Conservation (phyloP, 2,113 vertebrate species). For the Pagrus major region DNA sequence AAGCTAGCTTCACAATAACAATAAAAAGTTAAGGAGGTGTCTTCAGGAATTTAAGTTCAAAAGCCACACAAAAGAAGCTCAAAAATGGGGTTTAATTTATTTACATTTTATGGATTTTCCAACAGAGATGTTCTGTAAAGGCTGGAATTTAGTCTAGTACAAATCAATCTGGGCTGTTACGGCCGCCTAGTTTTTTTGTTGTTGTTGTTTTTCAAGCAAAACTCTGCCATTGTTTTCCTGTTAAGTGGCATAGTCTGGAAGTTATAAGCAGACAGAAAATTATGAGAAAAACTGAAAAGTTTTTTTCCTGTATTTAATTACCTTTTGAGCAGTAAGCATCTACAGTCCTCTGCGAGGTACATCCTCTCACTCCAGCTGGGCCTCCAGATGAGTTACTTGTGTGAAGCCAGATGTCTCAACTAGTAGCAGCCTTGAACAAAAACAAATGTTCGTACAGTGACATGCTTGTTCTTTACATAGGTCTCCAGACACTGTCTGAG, state of each 20-base stretch:
- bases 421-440: not conserved
- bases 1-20: too few species aligned
- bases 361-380: not conserved
- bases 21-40: too few species aligned
- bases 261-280: not conserved
- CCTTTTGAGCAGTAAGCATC: not conserved
- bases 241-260: not conserved
- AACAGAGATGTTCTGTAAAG: too few species aligned
- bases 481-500: not conserved
- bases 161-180: too few species aligned
- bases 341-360: not conserved
- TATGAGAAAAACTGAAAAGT: constrained; percentile 3
- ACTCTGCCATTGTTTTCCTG: not conserved
- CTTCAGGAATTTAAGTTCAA: too few species aligned
- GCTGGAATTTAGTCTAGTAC: too few species aligned
- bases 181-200: too few species aligned
- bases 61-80: too few species aligned
- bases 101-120: too few species aligned
- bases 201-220: too few species aligned
- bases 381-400: not conserved
- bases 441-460: not conserved
- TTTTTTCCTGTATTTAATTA: constrained; percentile 18
- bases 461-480: not conserved
- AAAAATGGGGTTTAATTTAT: too few species aligned
- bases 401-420: constrained; percentile 14